Evolutionary conservation across 1,140 invertebrate genomes (phyloP).

Genomic region (Drosophila fuyamai): DNA sequence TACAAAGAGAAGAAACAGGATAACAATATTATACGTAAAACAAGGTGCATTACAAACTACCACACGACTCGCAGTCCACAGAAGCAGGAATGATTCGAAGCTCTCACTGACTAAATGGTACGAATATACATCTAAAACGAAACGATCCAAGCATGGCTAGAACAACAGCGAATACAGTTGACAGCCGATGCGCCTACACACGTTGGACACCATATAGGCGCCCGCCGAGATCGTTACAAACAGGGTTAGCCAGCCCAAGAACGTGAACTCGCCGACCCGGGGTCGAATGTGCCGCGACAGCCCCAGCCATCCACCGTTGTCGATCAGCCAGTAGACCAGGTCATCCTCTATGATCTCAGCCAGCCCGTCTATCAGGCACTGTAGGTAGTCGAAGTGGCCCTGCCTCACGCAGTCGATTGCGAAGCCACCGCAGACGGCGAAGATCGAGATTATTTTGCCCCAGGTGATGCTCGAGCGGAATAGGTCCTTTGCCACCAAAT

Average conservation of each 20-base stretch:
- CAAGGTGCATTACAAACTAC: constrained; percentile 49
- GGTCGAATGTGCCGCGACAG: constrained; percentile 78
- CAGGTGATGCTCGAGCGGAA: constrained; percentile 88
- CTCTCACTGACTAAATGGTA: constrained; percentile 57
- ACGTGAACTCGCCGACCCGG: constrained; percentile 68
- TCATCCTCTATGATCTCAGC: constrained; percentile 88
- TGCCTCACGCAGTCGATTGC: constrained; percentile 90
- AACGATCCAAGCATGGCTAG: constrained; percentile 34
- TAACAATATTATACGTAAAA: constrained; percentile 73
- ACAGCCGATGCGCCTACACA: constrained; percentile 74
- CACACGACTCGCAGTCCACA: constrained; percentile 34
- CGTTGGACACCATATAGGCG: constrained; percentile 76
- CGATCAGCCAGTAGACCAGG: constrained; percentile 88
- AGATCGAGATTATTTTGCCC: constrained; percentile 89
- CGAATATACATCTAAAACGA: constrained; percentile 20
- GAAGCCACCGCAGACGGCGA: constrained; percentile 89
- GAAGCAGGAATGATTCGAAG: constrained; percentile 72
- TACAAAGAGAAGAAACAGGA: constrained; percentile 63
- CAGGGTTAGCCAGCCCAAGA: constrained; percentile 79
- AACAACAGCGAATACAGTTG: constrained; percentile 82
- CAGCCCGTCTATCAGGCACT: constrained; percentile 87
- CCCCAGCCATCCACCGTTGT: constrained; percentile 90
- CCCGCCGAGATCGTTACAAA: constrained; percentile 76
- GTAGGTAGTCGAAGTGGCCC: constrained; percentile 88
- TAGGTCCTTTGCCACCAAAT: constrained; percentile 87